A percentile compares a stretch with the other conserved stretches of the same genome.
Conservation (phyloP, 53 echinoderm and acorn worm genomes). For the Henricia sp. region DNA sequence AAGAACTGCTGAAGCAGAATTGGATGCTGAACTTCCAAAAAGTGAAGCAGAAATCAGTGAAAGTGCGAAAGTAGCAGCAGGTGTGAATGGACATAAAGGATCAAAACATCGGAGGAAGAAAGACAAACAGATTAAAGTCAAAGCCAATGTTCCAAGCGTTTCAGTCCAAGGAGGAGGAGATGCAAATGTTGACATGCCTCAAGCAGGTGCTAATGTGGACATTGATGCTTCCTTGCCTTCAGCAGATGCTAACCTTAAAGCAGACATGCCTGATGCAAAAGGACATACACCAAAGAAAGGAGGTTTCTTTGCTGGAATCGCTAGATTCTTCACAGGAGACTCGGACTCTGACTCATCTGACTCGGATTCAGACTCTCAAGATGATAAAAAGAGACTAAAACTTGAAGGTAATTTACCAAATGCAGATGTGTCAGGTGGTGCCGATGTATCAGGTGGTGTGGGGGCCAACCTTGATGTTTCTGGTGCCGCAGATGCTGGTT, state of each 20-base stretch:
- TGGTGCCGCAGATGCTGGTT: slow-evolving; percentile 18
- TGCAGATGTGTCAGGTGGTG: slow-evolving; percentile 36
- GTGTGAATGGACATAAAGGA: slow-evolving; percentile 55
- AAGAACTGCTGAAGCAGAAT: slow-evolving; percentile 60
- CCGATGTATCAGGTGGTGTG: slow-evolving; percentile 31
- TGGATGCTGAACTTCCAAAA: slow-evolving; percentile 52
- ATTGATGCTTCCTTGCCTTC: slow-evolving; percentile 16
- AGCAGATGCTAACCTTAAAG: slow-evolving; percentile 53
- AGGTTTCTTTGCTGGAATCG: slow-evolving; percentile 47
- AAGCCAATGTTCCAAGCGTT: slow-evolving; percentile 51
- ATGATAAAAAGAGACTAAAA: slow-evolving; percentile 21
- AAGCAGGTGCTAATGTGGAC: slow-evolving; percentile 21
- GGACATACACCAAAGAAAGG: slow-evolving; percentile 44
- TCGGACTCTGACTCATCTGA: slow-evolving; percentile 48
- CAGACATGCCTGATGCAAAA: slow-evolving; percentile 69
- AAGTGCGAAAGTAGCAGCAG: slow-evolving; percentile 30
- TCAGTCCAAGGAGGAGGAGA: slow-evolving; percentile 54
- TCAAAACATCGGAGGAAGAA: slow-evolving; percentile 44
- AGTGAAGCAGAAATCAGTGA: slow-evolving; percentile 52
- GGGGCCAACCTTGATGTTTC: slow-evolving; percentile 44
- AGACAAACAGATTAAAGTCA: not conserved
- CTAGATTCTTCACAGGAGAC: slow-evolving; percentile 48
- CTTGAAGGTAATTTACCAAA: slow-evolving; percentile 36
- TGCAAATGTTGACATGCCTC: slow-evolving; percentile 9
- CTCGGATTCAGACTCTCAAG: slow-evolving; percentile 61